phyloP scores from a whole-genome alignment of 2,888 invertebrate species.

The Cremastinae sp. region DNA sequence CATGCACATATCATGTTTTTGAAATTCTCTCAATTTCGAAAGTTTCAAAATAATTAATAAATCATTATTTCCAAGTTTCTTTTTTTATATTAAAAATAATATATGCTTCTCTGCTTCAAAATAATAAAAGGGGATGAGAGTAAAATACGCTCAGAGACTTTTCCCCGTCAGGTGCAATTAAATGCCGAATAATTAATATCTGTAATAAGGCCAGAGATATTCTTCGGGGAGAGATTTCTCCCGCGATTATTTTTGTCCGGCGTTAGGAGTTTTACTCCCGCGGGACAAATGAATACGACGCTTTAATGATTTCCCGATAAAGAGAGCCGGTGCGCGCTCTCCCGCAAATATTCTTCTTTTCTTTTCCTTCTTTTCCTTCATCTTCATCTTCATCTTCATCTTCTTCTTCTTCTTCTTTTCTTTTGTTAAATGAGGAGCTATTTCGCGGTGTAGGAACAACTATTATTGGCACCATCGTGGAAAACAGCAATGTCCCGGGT shows the following conservation, averaged over 20 bases:
- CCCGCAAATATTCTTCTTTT: not conserved
- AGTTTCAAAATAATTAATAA: too few species aligned
- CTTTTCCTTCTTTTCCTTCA: too few species aligned
- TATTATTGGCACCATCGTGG: conserved; percentile 9
- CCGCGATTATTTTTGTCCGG: not conserved
- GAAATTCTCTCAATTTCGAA: too few species aligned
- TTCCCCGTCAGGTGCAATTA: too few species aligned
- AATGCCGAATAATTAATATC: not conserved
- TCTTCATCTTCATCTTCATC: too few species aligned
- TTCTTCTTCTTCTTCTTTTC: too few species aligned
- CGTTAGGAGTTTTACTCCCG: conserved; percentile 9
- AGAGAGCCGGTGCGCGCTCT: not conserved
- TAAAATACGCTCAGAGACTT: too few species aligned
- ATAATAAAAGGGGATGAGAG: too few species aligned
- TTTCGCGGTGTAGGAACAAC: conserved; percentile 27
- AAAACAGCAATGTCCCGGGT: conserved; percentile 26
- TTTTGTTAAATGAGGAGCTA: not conserved
- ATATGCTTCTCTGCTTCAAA: too few species aligned
- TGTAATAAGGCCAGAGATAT: not conserved
- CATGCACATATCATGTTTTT: too few species aligned
- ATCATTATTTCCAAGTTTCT: too few species aligned
- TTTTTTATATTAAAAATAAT: too few species aligned
- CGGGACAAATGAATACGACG: conserved; percentile 38
- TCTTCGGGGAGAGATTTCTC: not conserved
- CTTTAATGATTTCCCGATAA: conserved; percentile 44